A percentile compares a stretch with the other conserved stretches of the same genome.
These are phyloP conservation scores for Rhyacophila evoluta DNA, from an alignment of 2,888 invertebrate species.

Conservation along the genomic window DNA sequence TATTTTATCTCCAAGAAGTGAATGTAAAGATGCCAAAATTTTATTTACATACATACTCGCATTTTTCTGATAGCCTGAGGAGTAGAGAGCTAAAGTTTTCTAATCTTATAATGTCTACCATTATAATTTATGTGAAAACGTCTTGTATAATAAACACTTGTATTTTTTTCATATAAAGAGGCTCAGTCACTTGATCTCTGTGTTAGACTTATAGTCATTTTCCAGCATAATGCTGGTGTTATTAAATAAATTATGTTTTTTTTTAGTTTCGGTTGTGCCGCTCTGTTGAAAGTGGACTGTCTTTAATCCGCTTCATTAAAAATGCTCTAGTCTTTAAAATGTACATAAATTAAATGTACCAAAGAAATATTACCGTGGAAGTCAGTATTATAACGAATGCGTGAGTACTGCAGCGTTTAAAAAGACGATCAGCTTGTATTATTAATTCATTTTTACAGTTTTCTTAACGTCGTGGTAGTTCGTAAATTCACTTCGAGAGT, in stretches of 20 bases:
- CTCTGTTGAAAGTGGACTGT: slow-evolving; percentile 3
- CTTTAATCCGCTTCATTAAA: not conserved
- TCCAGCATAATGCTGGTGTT: not conserved
- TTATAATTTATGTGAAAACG: not conserved
- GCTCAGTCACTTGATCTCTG: not conserved
- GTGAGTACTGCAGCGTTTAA: slow-evolving; percentile 2
- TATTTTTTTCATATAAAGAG: not conserved
- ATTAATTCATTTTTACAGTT: not conserved
- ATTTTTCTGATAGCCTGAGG: slow-evolving; percentile 16
- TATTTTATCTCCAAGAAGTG: not conserved
- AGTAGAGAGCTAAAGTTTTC: slow-evolving; percentile 1
- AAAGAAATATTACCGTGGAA: not conserved
- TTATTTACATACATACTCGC: not conserved
- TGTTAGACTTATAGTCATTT: not conserved
- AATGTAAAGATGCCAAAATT: not conserved
- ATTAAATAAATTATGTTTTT: not conserved
- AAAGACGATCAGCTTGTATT: not conserved
- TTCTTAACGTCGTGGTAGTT: not conserved
- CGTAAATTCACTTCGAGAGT: too few species aligned
- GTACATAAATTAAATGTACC: slow-evolving; percentile 1
- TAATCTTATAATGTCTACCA: not conserved
- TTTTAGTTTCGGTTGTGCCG: not conserved
- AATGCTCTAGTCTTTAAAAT: slow-evolving; percentile 18
- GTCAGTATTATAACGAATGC: not conserved
- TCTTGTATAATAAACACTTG: not conserved